Evolutionary conservation across 2,888 invertebrate genomes (phyloP), one percentile per base, ranked within the genome.

Genomic region (Agonum fuliginosum): DNA sequence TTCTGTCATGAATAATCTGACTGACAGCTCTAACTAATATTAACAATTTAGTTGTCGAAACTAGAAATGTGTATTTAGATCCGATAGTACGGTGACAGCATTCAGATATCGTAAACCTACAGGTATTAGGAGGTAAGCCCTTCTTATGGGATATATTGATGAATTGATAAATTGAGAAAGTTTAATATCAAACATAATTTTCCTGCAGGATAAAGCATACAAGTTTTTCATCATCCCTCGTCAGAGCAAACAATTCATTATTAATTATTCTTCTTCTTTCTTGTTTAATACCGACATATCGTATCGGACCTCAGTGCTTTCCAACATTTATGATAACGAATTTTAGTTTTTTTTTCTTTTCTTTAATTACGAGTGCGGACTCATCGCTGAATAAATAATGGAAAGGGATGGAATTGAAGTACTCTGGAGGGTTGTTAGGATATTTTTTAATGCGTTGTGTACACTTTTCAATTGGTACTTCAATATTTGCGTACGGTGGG

Each of bases 181-280:
- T 37, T 37, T 37, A 1, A 37, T 37, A 37, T n/a, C 37, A 37
- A 37, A 10, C n/a, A 37, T 37, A 37, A 37, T 37, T 8, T 37
- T 37, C 37, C 0, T 37, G 3, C 1, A n/a, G 3, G 37, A 12
- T n/a, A 37, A 34, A 12, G 37, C 10, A 10, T 8, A 30, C 30
- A 30, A 30, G 30, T 5, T 5, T 30, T 30, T 30, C 30, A 37
- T 37, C 37, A 5, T 37, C 37, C 8, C 37, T 37, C n/a, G 8
- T 37, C 8, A 1, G 37, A n/a, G 54, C 54, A 24, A 54, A 54
- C 54, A 54, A 24, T 54, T 54, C 22, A 54, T 54, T 54, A 54
- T 54, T 54, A 54, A 54, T 54, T 54, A 10, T 24, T 54, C 24
- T 12, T 48, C 3, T 20, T 12, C 54, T 10, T 20, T 12, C 54